These are phyloP conservation scores for Emys orbicularis DNA, from an alignment of 2,797 vertebrate genomes.

Conservation along the genomic window DNA sequence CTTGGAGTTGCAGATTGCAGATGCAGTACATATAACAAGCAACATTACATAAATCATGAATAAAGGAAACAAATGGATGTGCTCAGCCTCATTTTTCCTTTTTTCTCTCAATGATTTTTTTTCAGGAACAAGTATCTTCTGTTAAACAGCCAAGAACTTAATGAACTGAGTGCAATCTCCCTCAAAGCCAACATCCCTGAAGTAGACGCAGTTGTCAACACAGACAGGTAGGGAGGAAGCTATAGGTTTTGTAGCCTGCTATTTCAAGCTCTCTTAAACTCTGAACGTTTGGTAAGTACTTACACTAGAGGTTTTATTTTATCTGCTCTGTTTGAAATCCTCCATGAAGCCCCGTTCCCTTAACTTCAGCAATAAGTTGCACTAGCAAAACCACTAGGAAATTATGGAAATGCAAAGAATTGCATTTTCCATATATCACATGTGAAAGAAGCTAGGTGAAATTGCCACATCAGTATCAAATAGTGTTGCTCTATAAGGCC, in stretches of 20 bases:
- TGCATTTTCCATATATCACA: not conserved
- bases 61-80: not conserved
- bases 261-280: not conserved
- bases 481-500: not conserved
- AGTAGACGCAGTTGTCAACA: constrained; percentile 97
- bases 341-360: not conserved
- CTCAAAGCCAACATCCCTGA: constrained; percentile 98
- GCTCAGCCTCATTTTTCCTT: not conserved
- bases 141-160: constrained; percentile 95
- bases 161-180: constrained; percentile 97
- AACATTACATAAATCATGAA: not conserved
- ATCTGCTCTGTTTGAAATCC: not conserved
- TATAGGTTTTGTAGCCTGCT: not conserved
- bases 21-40: too few species aligned
- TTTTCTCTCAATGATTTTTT: not conserved
- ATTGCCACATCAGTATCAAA: not conserved
- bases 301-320: accelerated
- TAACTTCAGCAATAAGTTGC: not conserved
- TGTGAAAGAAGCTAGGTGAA: not conserved
- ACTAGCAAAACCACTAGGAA: not conserved
- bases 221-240: constrained; percentile 86
- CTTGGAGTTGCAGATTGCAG: not conserved
- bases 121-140: constrained; percentile 97
- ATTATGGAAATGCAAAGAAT: not conserved
- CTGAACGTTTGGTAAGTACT: not conserved